Percentiles rank a stretch among this genome's conserved stretches.
Evolutionary conservation across 1,140 invertebrate genomes (phyloP).

Genomic region (Drosophila serrata): DNA sequence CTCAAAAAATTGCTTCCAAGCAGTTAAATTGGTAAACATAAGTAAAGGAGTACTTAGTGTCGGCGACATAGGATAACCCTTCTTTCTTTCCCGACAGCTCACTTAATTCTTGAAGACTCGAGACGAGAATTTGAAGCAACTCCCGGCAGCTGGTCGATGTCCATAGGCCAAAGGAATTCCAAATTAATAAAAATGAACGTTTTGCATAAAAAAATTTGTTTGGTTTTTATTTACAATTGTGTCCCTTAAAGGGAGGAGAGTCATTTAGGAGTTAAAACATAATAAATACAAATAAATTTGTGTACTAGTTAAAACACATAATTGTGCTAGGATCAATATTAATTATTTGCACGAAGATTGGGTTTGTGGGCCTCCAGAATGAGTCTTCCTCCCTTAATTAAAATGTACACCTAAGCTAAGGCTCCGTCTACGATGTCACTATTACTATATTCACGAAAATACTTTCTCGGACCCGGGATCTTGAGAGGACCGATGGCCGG

Average conservation of each 20-base stretch:
- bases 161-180: background rate
- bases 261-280: background rate
- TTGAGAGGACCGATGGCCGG: slow-evolving; percentile 5
- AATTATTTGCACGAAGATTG: slow-evolving; percentile 2
- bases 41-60: background rate
- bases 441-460: slow-evolving; percentile 13
- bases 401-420: slow-evolving; percentile 36
- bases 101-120: background rate
- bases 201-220: slow-evolving; percentile 1
- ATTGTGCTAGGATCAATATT: background rate
- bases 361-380: background rate
- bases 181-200: background rate
- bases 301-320: background rate
- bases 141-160: background rate
- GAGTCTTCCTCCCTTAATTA: slow-evolving; percentile 7
- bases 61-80: background rate
- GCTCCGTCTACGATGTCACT: slow-evolving; percentile 8
- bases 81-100: background rate
- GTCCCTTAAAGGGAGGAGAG: background rate
- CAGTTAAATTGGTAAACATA: background rate
- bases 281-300: background rate
- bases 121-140: background rate
- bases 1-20: too few species aligned
- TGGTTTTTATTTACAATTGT: slow-evolving; percentile 12
- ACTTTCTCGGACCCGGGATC: slow-evolving; percentile 11